Evolutionary conservation across 2,888 invertebrate species (phyloP), one percentile per base, ranked within the genome.

Genomic region (Leptogaster cylindrica): DNA sequence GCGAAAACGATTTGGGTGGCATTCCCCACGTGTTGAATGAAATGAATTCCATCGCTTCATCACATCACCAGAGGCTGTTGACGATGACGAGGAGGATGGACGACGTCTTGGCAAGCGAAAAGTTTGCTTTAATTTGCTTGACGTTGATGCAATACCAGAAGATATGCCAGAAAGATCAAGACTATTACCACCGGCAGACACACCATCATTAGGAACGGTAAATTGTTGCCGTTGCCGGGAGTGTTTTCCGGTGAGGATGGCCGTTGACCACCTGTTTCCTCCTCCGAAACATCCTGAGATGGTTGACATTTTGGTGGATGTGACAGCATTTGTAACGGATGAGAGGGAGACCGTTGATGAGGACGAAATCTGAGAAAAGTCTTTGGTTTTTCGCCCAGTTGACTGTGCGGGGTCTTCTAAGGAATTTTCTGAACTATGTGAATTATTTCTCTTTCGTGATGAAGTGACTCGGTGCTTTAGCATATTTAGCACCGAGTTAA

Each of bases 11-110:
- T 72, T 72, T 25, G 72, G 72, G 68, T 72, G 72, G 46, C 71
- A 72, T 72, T 73, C 72, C 23, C 71, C 71, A 31, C 71, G 71
- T 18, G 71, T 70, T 10, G 72, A 68, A 71, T 72, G 72, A 64
- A 73, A 72, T 51, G 72, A 72, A 69, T 73, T 71, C 71, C 73
- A 73, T 55, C 73, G 71, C 58, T 51, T 31, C 50, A 68, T 70
- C 2, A 64, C 41, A 12, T 66, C 70, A 28, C 41, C 31, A n/a
- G 48, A 2, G 27, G 3, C 27, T 28, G 25, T 14, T 2, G 50
- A 23, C 20, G 68, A 14, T 33, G 31, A 25, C 25, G 39, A 20
- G 18, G 61, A 27, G 7, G 16, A 41, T 1, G 51, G 55, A 18
- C 41, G 51, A n/a, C 65, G 39, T 18, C 41, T 33, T 18, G 39